Percentiles rank a stretch among this genome's conserved stretches.
phyloP scores from a whole-genome alignment of 2,113 vertebrate genomes.

The Varanus salvator region DNA sequence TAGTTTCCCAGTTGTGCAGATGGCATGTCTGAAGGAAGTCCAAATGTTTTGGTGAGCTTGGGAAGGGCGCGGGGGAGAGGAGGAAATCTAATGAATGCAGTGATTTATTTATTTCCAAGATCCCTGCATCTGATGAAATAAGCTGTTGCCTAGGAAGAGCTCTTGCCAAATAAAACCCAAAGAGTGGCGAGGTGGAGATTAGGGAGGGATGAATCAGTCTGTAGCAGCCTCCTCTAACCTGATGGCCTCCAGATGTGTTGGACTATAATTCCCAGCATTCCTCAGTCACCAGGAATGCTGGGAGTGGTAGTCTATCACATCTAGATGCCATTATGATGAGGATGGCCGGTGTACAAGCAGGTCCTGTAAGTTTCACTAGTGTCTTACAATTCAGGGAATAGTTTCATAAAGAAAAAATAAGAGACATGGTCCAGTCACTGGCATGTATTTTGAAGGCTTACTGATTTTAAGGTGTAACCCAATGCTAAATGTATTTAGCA shows the following conservation, averaged over 20 bases:
- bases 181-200: not conserved
- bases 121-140: not conserved
- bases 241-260: too few relatives aligned
- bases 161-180: not conserved
- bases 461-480: not conserved
- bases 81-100: not conserved
- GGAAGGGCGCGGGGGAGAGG: not conserved
- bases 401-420: conserved; percentile 35
- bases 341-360: too few relatives aligned
- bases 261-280: too few relatives aligned
- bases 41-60: not conserved
- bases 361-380: not conserved
- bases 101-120: not conserved
- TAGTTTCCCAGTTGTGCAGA: not conserved
- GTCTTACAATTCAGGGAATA: conserved; percentile 2
- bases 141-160: not conserved
- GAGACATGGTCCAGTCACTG: not conserved
- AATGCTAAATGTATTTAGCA: not conserved
- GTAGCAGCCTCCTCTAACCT: too few relatives aligned
- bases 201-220: not conserved
- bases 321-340: too few relatives aligned
- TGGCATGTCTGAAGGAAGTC: conserved; percentile 28
- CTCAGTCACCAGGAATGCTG: too few relatives aligned
- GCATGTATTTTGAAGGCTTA: not conserved
- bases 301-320: too few relatives aligned